Conservation (phyloP, 2,888 invertebrate genomes). For the Drosophila greeni region DNA sequence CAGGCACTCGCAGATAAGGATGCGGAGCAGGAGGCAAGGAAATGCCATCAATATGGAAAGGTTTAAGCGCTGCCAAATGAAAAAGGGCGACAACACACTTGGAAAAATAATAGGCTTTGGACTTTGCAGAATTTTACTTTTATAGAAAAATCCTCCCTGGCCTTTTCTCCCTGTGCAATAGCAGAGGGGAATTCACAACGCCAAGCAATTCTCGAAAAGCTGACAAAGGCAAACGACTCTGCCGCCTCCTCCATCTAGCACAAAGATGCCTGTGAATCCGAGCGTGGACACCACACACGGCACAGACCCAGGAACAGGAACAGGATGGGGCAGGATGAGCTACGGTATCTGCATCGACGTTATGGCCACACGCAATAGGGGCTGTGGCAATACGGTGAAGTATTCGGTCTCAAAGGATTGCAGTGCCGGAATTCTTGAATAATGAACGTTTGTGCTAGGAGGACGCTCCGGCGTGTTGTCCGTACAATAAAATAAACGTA, state of each 20-base stretch:
- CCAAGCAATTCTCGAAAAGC: slow-evolving; percentile 17
- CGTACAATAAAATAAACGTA: slow-evolving; percentile 20
- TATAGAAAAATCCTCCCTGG: too few species aligned
- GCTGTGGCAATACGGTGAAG: not conserved
- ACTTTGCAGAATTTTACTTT: not conserved
- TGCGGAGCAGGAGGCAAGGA: slow-evolving; percentile 12
- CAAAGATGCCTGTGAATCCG: slow-evolving; percentile 29
- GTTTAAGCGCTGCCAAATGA: slow-evolving; percentile 47
- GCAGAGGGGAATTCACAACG: slow-evolving; percentile 27
- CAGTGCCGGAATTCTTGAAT: slow-evolving; percentile 16
- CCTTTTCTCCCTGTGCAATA: slow-evolving; percentile 16
- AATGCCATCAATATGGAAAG: slow-evolving; percentile 28
- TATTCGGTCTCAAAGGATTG: slow-evolving; percentile 27
- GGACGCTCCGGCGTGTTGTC: not conserved
- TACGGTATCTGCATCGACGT: slow-evolving; percentile 31
- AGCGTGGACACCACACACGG: slow-evolving; percentile 8
- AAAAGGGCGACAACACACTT: slow-evolving; percentile 16
- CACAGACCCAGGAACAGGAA: not conserved
- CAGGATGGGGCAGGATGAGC: not conserved
- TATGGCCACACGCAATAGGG: slow-evolving; percentile 28
- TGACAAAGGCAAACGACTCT: slow-evolving; percentile 43
- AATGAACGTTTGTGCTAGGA: slow-evolving; percentile 22
- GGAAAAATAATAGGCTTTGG: not conserved
- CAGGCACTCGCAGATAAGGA: slow-evolving; percentile 12
- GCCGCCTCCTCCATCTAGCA: slow-evolving; percentile 5